phyloP scores from a whole-genome alignment of 2,797 vertebrate genomes.

The Neomorphus geoffroyi region DNA sequence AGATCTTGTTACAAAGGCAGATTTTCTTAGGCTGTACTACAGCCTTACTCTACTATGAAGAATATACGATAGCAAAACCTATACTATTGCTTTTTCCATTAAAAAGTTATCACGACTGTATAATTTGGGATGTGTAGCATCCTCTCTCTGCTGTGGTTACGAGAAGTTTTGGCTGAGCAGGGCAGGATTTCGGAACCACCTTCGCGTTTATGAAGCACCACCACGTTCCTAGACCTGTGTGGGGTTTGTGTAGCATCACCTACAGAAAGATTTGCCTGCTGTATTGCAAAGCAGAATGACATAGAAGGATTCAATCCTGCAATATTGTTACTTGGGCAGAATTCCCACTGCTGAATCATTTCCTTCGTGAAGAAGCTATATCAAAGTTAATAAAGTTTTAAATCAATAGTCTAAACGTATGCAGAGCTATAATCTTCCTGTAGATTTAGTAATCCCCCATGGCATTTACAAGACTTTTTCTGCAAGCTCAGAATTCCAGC shows the following conservation, averaged over 20 bases:
- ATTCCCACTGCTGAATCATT: neutral
- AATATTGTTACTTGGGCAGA: neutral
- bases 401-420: neutral
- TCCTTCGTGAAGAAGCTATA: neutral
- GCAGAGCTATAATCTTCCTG: slow-evolving; percentile 13
- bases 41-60: neutral
- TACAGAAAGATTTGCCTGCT: neutral
- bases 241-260: neutral
- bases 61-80: neutral
- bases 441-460: slow-evolving; percentile 10
- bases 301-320: neutral
- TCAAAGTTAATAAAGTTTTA: slow-evolving; percentile 26
- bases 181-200: neutral
- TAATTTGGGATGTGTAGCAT: neutral
- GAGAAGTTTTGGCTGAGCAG: neutral
- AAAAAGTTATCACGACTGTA: neutral
- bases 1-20: slow-evolving; percentile 16
- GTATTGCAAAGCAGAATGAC: neutral
- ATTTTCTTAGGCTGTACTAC: slow-evolving; percentile 25
- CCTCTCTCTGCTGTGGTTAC: neutral
- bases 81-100: neutral
- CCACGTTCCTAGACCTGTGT: rapidly evolving
- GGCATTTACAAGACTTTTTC: slow-evolving; percentile 40
- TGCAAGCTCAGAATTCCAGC: slow-evolving; percentile 32
- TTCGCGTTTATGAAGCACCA: neutral